These are phyloP conservation scores for Valencia hispanica DNA, from an alignment of 2,797 vertebrate genomes.

Conservation along the genomic window DNA sequence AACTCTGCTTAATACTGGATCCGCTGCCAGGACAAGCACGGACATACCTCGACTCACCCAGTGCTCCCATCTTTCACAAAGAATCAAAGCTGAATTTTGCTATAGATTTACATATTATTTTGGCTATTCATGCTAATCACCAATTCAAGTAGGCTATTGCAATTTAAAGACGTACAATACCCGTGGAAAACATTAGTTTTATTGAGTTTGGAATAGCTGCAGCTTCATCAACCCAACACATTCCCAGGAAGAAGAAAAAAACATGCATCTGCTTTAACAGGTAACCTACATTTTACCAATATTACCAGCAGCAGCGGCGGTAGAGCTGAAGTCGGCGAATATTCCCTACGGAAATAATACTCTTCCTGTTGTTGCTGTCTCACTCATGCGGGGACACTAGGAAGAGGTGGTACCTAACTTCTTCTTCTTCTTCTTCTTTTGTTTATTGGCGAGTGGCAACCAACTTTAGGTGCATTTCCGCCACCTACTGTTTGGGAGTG, in stretches of 20 bases:
- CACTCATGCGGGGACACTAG: background rate
- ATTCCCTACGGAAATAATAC: no score
- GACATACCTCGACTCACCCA: conserved; percentile 24
- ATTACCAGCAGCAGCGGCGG: background rate
- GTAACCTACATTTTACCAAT: conserved; percentile 38
- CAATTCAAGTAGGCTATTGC: background rate
- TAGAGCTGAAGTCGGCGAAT: background rate
- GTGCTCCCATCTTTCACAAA: background rate
- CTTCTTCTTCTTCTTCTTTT: no score
- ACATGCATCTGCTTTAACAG: background rate
- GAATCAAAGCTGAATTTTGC: background rate
- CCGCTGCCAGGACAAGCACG: conserved; percentile 40
- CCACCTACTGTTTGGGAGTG: no score
- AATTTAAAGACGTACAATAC: background rate
- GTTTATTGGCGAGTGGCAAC: no score
- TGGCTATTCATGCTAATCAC: background rate
- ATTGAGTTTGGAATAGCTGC: background rate
- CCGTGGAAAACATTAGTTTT: background rate
- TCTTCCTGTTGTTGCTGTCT: background rate
- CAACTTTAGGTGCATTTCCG: no score
- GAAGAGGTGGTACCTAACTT: conserved; percentile 46
- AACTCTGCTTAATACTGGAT: conserved; percentile 15
- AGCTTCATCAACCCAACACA: background rate
- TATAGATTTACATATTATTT: background rate
- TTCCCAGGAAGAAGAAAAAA: background rate